Evolutionary conservation across 2,888 invertebrate genomes (phyloP), one percentile per base, ranked within the genome.

Genomic region (Diaperis boleti): DNA sequence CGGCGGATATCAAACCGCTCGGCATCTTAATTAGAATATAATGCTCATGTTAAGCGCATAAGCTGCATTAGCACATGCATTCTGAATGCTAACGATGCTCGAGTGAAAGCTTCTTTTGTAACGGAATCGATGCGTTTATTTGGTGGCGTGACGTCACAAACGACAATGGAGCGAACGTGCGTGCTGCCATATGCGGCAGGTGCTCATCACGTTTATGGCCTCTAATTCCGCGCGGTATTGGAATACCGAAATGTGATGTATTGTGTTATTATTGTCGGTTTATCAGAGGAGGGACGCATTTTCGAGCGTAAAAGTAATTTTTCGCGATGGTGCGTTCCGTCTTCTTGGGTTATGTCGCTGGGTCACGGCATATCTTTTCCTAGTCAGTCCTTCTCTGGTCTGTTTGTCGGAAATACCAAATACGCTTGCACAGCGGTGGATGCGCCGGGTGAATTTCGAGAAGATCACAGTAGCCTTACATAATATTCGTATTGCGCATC

Each of bases 21-120:
- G 45, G 18, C 49, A 18, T 49, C 15, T 49, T 49, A 49, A 49
- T 49, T 49, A 49, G 33, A 49, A 49, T 49, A 49, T 49, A 35
- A 49, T 49, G 49, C 49, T 17, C 15, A 17, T 17, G 35, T 35
- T 49, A 35, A 49, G 29, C 45, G 29, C 45, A 45, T 45, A 29
- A 45, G 33, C 49, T 35, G 49, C 49, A 33, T 49, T 49, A 35
- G 15, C 31, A 47, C 31, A 47, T 49, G 35, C 18, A 49, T 49
- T 11, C 49, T 18, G 49, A 49, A 49, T 49, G 15, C 18, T 33
- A 49, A 49, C 18, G 29, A 47, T 15, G 31, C 33, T 18, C 33
- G 33, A 35, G 35, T 17, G 13, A 17, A 17, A 14, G 39, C 52
- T 15, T 39, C 52, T 52, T 52, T 39, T 52, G 39, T 52, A 52